Evolutionary conservation across 2,888 invertebrate genomes (phyloP).

Genomic region (Conchocele bisecta): DNA sequence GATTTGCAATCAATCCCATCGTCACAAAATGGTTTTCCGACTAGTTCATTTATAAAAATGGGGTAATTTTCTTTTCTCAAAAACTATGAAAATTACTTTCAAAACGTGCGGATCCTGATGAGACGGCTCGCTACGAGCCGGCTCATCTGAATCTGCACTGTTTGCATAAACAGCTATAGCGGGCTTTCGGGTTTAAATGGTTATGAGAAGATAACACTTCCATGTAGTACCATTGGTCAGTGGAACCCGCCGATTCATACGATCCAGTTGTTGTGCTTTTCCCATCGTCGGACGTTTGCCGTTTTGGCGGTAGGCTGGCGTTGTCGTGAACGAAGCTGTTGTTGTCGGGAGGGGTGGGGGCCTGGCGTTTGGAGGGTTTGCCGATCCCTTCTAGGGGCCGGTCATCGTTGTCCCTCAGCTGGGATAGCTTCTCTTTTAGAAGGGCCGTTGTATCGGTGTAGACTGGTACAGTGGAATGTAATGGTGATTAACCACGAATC

Average conservation of each 20-base stretch:
- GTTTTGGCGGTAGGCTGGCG: constrained; percentile 56
- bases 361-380: constrained; percentile 21
- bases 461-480: neutral
- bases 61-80: no score
- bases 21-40: no score
- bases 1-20: no score
- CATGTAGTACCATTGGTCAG: constrained; percentile 57
- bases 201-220: no score
- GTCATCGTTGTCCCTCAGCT: constrained; percentile 44
- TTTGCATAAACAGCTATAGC: no score
- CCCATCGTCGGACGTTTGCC: constrained; percentile 56
- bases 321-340: constrained; percentile 26
- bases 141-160: no score
- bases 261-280: constrained; percentile 59
- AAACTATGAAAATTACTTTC: no score
- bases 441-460: constrained; percentile 54
- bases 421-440: constrained; percentile 51
- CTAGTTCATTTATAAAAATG: no score
- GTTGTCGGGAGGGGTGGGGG: constrained; percentile 33
- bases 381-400: constrained; percentile 44
- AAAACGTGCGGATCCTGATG: no score
- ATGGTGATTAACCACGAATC: no score
- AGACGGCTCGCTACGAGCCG: no score
- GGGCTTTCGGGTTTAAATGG: no score
- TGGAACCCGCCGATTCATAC: constrained; percentile 48